A percentile compares a stretch with the other conserved stretches of the same genome.
Evolutionary conservation across 2,888 invertebrate species (phyloP).

Genomic region (Malachius bipustulatus): DNA sequence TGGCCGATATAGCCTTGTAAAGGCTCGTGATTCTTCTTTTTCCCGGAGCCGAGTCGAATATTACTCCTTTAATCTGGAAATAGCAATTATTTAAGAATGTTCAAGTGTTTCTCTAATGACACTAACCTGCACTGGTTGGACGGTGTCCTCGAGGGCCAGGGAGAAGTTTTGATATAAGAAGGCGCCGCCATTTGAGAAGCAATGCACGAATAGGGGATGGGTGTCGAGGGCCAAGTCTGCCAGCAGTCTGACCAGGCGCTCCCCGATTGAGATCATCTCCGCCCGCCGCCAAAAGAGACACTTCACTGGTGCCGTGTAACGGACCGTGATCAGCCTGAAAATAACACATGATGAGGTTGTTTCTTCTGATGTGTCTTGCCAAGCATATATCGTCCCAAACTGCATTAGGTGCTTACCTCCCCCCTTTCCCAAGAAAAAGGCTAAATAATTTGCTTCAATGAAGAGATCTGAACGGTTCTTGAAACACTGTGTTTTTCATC

Average conservation of each 20-base stretch:
- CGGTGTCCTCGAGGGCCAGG: constrained; percentile 43
- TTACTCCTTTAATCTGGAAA: constrained; percentile 47
- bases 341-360: no score
- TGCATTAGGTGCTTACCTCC: no score
- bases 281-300: constrained; percentile 51
- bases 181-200: constrained; percentile 65
- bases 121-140: constrained; percentile 41
- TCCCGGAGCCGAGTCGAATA: constrained; percentile 63
- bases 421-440: no score
- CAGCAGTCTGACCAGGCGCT: constrained; percentile 51
- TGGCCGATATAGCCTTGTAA: constrained; percentile 49
- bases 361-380: no score
- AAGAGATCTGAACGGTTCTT: no score
- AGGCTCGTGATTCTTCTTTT: constrained; percentile 45
- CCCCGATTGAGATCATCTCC: constrained; percentile 49
- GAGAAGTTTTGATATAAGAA: constrained; percentile 58
- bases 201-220: constrained; percentile 62
- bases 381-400: no score
- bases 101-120: background rate
- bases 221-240: constrained; percentile 53
- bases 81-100: no score
- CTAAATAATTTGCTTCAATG: no score
- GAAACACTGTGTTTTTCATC: no score
- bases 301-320: constrained; percentile 58
- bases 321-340: constrained; percentile 56